A percentile compares a stretch with the other conserved stretches of the same genome.
phyloP scores from a whole-genome alignment of 2,113 vertebrate genomes.

The Percina caprodes region DNA sequence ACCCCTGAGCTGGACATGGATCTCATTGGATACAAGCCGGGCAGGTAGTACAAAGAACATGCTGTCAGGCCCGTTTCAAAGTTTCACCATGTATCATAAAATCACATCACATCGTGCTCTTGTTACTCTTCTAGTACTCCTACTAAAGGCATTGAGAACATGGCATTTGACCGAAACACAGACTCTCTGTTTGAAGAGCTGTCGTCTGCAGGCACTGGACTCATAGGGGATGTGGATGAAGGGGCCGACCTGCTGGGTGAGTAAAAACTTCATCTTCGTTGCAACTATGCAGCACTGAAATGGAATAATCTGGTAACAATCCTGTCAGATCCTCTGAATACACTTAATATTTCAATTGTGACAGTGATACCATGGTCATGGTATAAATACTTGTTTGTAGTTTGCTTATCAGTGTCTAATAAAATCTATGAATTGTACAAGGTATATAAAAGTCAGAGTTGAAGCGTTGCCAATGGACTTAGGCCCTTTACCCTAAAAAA shows the following conservation, averaged over 20 bases:
- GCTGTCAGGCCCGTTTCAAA: neutral
- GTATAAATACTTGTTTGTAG: neutral
- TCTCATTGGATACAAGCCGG: constrained; percentile 91
- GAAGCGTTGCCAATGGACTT: neutral
- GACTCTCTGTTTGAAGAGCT: constrained; percentile 98
- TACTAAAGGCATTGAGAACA: constrained; percentile 97
- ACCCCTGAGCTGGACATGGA: constrained; percentile 98
- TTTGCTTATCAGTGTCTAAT: neutral
- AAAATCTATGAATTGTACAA: neutral
- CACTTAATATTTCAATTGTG: neutral
- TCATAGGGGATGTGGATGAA: constrained; percentile 98
- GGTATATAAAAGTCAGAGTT: neutral
- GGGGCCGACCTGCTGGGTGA: constrained; percentile 97
- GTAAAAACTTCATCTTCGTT: constrained; percentile 29
- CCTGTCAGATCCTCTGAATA: neutral
- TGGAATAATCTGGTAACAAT: neutral
- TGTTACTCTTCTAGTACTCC: constrained; percentile 87
- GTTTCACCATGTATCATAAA: neutral
- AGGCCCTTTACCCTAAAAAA: neutral
- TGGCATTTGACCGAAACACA: constrained; percentile 97
- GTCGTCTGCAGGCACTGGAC: constrained; percentile 94
- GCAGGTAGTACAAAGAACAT: constrained; percentile 83
- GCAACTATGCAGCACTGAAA: neutral
- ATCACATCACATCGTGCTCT: neutral
- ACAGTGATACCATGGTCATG: neutral